Evolutionary conservation across 2,797 vertebrate species (phyloP).

Genomic region (Lagodon rhomboides): DNA sequence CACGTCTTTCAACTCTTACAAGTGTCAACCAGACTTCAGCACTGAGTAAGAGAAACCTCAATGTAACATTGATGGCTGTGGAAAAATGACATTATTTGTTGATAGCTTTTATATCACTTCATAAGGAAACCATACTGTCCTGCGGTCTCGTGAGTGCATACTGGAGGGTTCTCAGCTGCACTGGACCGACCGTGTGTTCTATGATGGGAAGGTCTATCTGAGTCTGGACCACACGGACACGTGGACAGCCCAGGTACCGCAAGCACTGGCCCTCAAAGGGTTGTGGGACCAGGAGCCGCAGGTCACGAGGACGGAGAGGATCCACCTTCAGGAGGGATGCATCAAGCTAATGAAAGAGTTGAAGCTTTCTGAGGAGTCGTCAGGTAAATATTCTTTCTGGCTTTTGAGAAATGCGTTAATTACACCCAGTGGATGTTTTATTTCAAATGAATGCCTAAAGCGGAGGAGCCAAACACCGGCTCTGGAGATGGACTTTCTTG

Average conservation of each 20-base stretch:
- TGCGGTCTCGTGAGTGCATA: slow-evolving; percentile 75
- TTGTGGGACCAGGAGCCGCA: slow-evolving; percentile 57
- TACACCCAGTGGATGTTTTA: too few species aligned
- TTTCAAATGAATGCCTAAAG: too few species aligned
- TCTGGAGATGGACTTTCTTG: too few species aligned
- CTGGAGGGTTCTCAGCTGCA: slow-evolving; percentile 68
- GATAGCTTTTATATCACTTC: neutral
- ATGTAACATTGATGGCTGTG: neutral
- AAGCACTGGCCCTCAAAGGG: slow-evolving; percentile 61
- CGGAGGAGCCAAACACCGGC: too few species aligned
- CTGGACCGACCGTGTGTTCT: slow-evolving; percentile 72
- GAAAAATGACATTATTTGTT: neutral
- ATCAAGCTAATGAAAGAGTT: slow-evolving; percentile 68
- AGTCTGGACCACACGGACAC: slow-evolving; percentile 62
- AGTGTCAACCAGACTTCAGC: slow-evolving; percentile 44
- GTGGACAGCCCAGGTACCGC: slow-evolving; percentile 68
- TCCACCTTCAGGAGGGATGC: slow-evolving; percentile 74
- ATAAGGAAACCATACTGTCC: slow-evolving; percentile 67
- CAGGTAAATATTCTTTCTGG: slow-evolving; percentile 44
- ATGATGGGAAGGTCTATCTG: slow-evolving; percentile 70
- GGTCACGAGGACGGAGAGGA: slow-evolving; percentile 42
- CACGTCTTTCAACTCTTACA: slow-evolving; percentile 10
- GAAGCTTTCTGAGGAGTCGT: slow-evolving; percentile 46
- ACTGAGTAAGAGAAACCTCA: slow-evolving; percentile 55
- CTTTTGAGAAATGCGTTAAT: neutral